These are phyloP conservation scores for Meandrina meandrites DNA, from an alignment of 92 coral and sea anemone genomes.

Conservation along the genomic window DNA sequence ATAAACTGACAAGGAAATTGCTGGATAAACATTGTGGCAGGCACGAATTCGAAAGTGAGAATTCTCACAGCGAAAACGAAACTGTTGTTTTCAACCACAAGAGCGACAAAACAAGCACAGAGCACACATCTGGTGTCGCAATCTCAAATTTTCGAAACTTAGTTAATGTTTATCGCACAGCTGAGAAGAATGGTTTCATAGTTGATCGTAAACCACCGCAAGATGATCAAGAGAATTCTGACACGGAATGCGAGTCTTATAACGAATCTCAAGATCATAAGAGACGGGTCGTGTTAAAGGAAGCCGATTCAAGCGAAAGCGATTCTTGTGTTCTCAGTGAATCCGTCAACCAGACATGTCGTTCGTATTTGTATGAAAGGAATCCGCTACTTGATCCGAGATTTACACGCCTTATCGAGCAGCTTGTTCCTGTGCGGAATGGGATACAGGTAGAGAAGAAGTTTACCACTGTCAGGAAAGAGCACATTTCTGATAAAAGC, in stretches of 20 bases:
- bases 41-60: not conserved
- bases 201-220: not conserved
- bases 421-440: constrained; percentile 50
- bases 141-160: not conserved
- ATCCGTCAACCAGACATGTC: not conserved
- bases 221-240: not conserved
- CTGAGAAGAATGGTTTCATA: not conserved
- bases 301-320: not conserved
- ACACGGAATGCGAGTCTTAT: not conserved
- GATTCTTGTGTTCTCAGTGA: not conserved
- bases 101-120: not conserved
- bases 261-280: not conserved
- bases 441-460: not conserved
- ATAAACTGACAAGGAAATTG: not conserved
- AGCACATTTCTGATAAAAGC: not conserved
- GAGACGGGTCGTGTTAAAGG: not conserved
- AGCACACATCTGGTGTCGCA: too few species aligned
- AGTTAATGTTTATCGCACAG: not conserved
- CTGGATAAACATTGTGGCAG: not conserved
- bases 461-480: not conserved
- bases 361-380: constrained; percentile 16
- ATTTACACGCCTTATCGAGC: constrained; percentile 55
- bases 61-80: not conserved
- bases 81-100: not conserved
- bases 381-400: constrained; percentile 58